These are phyloP conservation scores for Agrilus cyanescens DNA, from an alignment of 2,888 invertebrate species.

Conservation along the genomic window DNA sequence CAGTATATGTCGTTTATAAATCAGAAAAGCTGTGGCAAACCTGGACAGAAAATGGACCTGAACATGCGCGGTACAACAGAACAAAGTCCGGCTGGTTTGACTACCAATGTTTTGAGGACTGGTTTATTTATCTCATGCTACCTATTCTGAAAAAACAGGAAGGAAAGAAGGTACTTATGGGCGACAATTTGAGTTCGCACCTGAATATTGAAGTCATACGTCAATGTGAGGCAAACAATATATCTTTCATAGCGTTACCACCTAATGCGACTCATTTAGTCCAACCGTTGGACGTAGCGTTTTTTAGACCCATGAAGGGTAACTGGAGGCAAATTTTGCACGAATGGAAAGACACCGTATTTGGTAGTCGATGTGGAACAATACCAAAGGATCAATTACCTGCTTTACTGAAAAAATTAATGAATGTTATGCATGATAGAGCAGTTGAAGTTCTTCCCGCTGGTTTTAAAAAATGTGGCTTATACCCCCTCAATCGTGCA, in stretches of 20 bases:
- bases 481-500: too few species aligned
- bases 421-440: too few species aligned
- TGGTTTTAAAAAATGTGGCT: too few species aligned
- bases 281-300: slow-evolving; percentile 19
- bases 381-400: too few species aligned
- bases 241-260: slow-evolving; percentile 22
- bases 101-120: slow-evolving; percentile 11
- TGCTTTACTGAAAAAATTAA: too few species aligned
- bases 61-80: slow-evolving; percentile 22
- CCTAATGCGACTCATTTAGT: slow-evolving; percentile 18
- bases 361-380: too few species aligned
- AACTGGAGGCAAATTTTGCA: too few species aligned
- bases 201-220: slow-evolving; percentile 17
- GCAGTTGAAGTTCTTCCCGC: too few species aligned
- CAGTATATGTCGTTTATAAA: slow-evolving; percentile 23
- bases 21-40: slow-evolving; percentile 15
- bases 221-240: slow-evolving; percentile 21
- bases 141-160: slow-evolving; percentile 15
- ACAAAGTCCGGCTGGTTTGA: slow-evolving; percentile 22
- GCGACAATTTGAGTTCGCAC: slow-evolving; percentile 23
- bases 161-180: slow-evolving; percentile 22
- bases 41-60: slow-evolving; percentile 26
- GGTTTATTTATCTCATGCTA: slow-evolving; percentile 15
- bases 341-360: too few species aligned
- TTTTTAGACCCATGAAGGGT: slow-evolving; percentile 6